phyloP scores from a whole-genome alignment of 2,888 invertebrate species.

The Seira musarum region DNA sequence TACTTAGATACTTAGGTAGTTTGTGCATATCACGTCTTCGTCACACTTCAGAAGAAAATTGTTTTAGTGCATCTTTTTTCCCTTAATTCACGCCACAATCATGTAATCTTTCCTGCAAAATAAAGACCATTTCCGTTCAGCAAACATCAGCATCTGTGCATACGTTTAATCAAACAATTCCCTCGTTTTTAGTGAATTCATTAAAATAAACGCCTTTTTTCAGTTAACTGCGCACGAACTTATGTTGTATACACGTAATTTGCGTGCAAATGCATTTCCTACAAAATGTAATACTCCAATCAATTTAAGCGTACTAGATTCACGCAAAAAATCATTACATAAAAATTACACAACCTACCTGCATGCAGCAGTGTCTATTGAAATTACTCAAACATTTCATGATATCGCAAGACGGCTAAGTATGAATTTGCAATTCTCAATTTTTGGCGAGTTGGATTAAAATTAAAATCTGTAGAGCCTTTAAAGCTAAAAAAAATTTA shows the following conservation, averaged over 20 bases:
- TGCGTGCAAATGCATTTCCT: slow-evolving; percentile 7
- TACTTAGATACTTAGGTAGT: neutral
- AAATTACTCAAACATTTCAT: too few relatives aligned
- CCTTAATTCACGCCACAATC: neutral
- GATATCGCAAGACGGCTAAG: too few relatives aligned
- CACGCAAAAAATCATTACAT: too few relatives aligned
- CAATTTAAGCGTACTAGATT: too few relatives aligned
- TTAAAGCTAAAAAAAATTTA: neutral
- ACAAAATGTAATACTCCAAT: neutral
- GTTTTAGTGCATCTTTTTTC: slow-evolving; percentile 1
- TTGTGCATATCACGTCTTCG: slow-evolving; percentile 1
- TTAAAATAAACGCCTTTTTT: slow-evolving; percentile 3
- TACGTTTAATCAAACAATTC: neutral
- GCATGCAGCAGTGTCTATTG: too few relatives aligned
- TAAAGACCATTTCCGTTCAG: neutral
- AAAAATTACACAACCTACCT: too few relatives aligned
- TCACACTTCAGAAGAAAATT: slow-evolving; percentile 5
- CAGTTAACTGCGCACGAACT: slow-evolving; percentile 2
- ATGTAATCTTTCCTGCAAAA: slow-evolving; percentile 1
- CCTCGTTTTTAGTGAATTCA: neutral
- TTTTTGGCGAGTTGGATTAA: neutral
- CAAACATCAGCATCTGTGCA: neutral
- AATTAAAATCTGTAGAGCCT: neutral
- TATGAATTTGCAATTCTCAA: too few relatives aligned
- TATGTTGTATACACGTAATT: slow-evolving; percentile 1